Conservation (phyloP, 2,888 invertebrate genomes). For the Aphodius sticticus region DNA sequence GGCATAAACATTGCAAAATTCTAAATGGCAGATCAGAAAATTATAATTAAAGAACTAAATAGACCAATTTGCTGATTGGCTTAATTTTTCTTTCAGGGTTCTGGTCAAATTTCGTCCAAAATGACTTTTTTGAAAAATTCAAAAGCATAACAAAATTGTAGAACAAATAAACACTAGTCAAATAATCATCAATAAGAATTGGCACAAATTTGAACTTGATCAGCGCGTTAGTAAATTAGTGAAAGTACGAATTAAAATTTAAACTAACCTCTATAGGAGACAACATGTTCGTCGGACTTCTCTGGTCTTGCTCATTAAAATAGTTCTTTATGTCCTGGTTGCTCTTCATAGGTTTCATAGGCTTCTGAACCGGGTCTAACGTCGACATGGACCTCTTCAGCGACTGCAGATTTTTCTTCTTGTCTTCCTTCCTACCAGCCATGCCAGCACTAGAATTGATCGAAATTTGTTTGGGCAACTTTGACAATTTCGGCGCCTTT, state of each 20-base stretch:
- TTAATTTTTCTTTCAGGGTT: no score
- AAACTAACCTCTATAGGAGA: conserved; percentile 14
- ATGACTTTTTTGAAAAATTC: no score
- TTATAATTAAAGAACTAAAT: no score
- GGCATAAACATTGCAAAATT: no score
- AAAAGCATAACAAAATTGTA: no score
- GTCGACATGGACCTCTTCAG: conserved; percentile 67
- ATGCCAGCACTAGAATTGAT: conserved; percentile 61
- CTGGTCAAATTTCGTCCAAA: no score
- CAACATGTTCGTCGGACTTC: conserved; percentile 42
- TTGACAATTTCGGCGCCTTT: conserved; percentile 22
- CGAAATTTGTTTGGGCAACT: conserved; percentile 29
- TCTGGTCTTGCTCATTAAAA: conserved; percentile 59
- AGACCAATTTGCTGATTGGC: no score
- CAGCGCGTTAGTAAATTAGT: no score
- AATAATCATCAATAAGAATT: no score
- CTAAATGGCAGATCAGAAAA: no score
- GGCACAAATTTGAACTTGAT: no score
- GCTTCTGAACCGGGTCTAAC: conserved; percentile 60
- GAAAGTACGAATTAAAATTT: background rate
- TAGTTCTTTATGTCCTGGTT: conserved; percentile 54
- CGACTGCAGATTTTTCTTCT: conserved; percentile 58
- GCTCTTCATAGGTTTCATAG: conserved; percentile 53
- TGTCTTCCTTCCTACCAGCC: conserved; percentile 38
- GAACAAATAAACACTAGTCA: no score